These are phyloP conservation scores for Platanista minor DNA, from an alignment of 2,113 vertebrate species.

Conservation along the genomic window DNA sequence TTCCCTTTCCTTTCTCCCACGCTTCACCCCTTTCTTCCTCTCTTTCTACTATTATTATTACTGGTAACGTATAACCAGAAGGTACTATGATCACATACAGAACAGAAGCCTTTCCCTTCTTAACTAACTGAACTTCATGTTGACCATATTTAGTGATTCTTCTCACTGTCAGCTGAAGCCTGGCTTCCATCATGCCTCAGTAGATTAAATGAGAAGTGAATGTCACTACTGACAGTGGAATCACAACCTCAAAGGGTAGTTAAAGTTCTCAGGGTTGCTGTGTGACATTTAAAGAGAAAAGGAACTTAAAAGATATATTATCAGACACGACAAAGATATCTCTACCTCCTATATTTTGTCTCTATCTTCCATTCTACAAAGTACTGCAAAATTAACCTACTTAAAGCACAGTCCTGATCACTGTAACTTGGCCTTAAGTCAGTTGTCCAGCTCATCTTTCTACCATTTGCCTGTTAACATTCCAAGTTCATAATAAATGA, in stretches of 20 bases:
- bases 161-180: background rate
- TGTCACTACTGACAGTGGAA: background rate
- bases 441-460: background rate
- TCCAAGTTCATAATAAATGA: background rate
- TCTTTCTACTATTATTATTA: background rate
- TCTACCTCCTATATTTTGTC: background rate
- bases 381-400: conserved; percentile 41
- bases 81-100: background rate
- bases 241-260: background rate
- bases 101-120: background rate
- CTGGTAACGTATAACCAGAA: background rate
- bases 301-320: conserved; percentile 27
- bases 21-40: background rate
- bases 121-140: background rate
- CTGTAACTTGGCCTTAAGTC: background rate
- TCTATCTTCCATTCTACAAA: conserved; percentile 16
- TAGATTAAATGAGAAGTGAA: background rate
- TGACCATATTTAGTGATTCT: background rate
- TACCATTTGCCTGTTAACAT: background rate
- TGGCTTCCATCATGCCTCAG: background rate
- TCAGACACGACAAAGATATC: conserved; percentile 17
- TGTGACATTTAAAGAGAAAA: conserved; percentile 43
- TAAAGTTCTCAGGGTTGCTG: background rate
- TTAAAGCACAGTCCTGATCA: background rate
- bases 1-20: background rate